Evolutionary conservation across 2,888 invertebrate genomes (phyloP).

Genomic region (Pasiphila rectangulata): DNA sequence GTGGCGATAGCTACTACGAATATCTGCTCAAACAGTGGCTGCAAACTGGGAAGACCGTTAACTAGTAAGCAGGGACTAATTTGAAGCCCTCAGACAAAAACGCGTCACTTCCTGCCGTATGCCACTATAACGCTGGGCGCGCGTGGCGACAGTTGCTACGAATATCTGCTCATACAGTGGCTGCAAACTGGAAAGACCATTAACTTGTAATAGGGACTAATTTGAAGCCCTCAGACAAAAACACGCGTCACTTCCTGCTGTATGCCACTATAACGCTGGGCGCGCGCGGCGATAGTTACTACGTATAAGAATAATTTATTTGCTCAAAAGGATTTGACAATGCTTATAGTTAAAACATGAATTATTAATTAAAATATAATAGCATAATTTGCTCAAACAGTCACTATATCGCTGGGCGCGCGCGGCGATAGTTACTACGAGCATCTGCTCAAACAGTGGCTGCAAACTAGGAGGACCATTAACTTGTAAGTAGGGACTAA

Average conservation of each 20-base stretch:
- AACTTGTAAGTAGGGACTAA: conserved; percentile 90
- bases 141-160: conserved; percentile 98
- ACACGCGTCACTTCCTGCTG: conserved; percentile 93
- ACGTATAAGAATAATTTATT: too few relatives aligned
- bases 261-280: conserved; percentile 97
- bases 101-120: conserved; percentile 93
- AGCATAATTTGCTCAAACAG: too few relatives aligned
- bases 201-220: conserved; percentile 89
- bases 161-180: conserved; percentile 99
- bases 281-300: conserved; percentile 98
- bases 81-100: too few relatives aligned
- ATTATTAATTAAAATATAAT: too few relatives aligned
- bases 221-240: too few relatives aligned
- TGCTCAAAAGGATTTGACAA: conserved; percentile 98
- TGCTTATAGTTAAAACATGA: too few relatives aligned
- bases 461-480: conserved; percentile 96
- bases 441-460: conserved; percentile 98
- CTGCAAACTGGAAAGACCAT: conserved; percentile 96
- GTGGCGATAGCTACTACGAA: conserved; percentile 99
- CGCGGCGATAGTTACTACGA: conserved; percentile 99
- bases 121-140: conserved; percentile 98
- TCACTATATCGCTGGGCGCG: conserved; percentile 98
- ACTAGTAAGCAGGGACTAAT: conserved; percentile 90
- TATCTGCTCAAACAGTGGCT: conserved; percentile 99
- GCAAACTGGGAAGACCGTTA: conserved; percentile 95